phyloP scores from a whole-genome alignment of 2,888 invertebrate species.

The Cheilosia pagana region DNA sequence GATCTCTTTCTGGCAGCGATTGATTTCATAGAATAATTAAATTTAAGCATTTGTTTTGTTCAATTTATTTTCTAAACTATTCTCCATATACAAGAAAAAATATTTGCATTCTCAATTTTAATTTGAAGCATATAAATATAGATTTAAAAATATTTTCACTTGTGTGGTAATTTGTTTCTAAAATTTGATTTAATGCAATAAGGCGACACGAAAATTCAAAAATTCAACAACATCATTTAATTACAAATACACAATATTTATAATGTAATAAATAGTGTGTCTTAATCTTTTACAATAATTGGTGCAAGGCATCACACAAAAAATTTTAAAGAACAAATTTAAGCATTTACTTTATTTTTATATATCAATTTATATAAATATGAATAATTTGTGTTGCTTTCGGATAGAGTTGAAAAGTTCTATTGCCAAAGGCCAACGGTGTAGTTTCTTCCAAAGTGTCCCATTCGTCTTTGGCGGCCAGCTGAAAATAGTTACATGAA shows the following conservation, averaged over 20 bases:
- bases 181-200: constrained; percentile 56
- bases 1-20: constrained; percentile 66
- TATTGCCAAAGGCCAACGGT: constrained; percentile 87
- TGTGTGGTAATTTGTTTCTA: constrained; percentile 35
- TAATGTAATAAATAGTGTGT: constrained; percentile 7
- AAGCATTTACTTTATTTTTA: constrained; percentile 51
- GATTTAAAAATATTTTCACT: constrained; percentile 1
- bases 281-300: constrained; percentile 52
- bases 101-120: constrained; percentile 12
- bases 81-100: constrained; percentile 23
- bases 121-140: constrained; percentile 37
- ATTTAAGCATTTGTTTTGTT: constrained; percentile 23
- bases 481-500: constrained; percentile 77
- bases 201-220: constrained; percentile 56
- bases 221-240: constrained; percentile 47
- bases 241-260: constrained; percentile 35
- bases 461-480: constrained; percentile 90
- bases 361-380: constrained; percentile 57
- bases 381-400: constrained; percentile 40
- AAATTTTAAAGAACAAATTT: constrained; percentile 41
- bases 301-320: constrained; percentile 57
- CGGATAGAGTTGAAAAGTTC: constrained; percentile 44
- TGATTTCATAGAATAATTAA: constrained; percentile 40
- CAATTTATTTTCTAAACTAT: constrained; percentile 29
- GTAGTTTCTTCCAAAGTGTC: constrained; percentile 92